phyloP scores from a whole-genome alignment of 2,797 vertebrate species.

The Distichodus sexfasciatus region DNA sequence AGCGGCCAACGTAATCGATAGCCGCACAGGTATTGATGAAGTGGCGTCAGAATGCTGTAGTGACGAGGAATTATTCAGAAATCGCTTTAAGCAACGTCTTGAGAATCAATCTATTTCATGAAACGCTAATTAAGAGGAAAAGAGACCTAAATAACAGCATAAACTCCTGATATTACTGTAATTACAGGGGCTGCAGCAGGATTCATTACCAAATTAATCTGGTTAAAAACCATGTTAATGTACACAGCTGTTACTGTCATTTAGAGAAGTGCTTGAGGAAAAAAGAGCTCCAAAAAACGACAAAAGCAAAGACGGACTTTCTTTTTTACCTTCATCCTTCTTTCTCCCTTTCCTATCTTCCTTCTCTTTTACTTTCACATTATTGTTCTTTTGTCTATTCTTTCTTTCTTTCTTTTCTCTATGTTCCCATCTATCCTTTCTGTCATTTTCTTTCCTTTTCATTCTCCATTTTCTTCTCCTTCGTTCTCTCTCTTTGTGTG shows the following conservation, averaged over 20 bases:
- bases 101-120: neutral
- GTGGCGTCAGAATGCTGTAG: neutral
- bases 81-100: neutral
- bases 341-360: no score
- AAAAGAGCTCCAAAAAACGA: neutral
- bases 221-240: constrained; percentile 50
- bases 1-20: constrained; percentile 41
- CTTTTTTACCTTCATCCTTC: neutral
- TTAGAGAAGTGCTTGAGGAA: neutral
- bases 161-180: constrained; percentile 22
- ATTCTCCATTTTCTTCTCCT: no score
- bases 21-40: constrained; percentile 8
- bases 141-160: neutral
- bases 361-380: no score
- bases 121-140: neutral
- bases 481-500: no score
- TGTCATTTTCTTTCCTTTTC: no score
- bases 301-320: neutral
- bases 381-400: no score
- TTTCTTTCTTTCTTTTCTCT: no score
- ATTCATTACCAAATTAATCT: constrained; percentile 19
- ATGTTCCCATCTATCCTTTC: no score
- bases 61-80: neutral
- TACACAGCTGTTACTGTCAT: constrained; percentile 46
- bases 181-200: constrained; percentile 38